A percentile compares a stretch with the other conserved stretches of the same genome.
phyloP scores from a whole-genome alignment of 1,140 invertebrate genomes.

The Helicoverpa armigera region DNA sequence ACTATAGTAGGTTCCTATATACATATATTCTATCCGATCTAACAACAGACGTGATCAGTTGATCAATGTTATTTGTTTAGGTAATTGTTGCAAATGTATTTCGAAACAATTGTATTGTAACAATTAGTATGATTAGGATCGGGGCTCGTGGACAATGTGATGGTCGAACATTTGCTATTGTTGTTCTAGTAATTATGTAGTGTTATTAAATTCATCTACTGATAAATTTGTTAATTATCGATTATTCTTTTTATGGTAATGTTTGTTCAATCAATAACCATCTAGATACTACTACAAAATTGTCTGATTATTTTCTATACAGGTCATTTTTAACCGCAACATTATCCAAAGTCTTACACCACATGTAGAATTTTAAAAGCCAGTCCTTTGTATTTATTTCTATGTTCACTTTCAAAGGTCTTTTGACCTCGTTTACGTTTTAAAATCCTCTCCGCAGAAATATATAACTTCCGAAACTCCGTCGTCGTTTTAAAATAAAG shows the following conservation, averaged over 20 bases:
- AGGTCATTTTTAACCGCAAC: too few species aligned
- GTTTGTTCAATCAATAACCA: neutral
- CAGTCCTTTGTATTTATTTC: too few species aligned
- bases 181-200: conserved; percentile 5
- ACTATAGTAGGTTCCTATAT: too few species aligned
- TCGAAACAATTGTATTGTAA: neutral
- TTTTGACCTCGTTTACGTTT: too few species aligned
- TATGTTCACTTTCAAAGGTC: too few species aligned
- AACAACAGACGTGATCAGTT: too few species aligned
- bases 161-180: conserved; percentile 4
- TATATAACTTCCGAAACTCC: neutral
- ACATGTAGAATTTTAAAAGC: too few species aligned
- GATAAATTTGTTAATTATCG: neutral
- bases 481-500: neutral
- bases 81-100: neutral
- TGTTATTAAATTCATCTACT: neutral
- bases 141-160: neutral
- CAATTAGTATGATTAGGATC: conserved; percentile 25
- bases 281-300: neutral
- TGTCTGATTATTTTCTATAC: too few species aligned
- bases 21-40: too few species aligned
- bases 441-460: neutral
- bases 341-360: too few species aligned
- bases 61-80: too few species aligned
- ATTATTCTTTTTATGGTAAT: neutral